phyloP scores from a whole-genome alignment of 2,113 vertebrate genomes.

The Notiomystis cincta region DNA sequence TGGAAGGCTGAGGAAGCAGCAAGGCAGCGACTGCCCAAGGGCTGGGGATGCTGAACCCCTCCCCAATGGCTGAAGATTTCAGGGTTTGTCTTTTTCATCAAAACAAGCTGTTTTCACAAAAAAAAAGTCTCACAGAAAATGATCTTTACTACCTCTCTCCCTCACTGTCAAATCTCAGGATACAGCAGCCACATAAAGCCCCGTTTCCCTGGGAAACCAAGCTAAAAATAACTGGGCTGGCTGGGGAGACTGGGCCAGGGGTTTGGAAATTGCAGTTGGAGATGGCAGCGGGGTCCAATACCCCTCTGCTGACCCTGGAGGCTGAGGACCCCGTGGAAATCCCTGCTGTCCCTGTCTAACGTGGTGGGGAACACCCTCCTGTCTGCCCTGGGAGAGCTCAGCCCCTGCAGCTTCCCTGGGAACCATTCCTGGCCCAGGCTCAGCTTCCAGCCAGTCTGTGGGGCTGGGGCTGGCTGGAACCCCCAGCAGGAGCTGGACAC shows the following conservation, averaged over 20 bases:
- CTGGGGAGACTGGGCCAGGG: neutral
- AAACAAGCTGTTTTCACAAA: neutral
- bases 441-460: neutral
- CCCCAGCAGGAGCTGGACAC: neutral
- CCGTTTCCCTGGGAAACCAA: conserved; percentile 43
- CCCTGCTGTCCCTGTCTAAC: neutral
- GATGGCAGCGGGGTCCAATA: neutral
- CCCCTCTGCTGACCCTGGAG: no score
- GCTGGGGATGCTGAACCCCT: neutral
- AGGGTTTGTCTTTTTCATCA: neutral
- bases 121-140: neutral
- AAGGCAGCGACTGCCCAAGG: neutral
- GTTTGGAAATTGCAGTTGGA: neutral
- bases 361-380: accelerated
- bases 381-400: neutral
- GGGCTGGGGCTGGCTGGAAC: neutral
- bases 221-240: conserved; percentile 28
- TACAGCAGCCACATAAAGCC: conserved; percentile 5
- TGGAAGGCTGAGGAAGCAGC: neutral
- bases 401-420: neutral
- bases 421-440: neutral
- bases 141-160: neutral
- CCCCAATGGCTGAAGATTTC: neutral
- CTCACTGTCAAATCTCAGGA: neutral
- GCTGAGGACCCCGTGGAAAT: neutral